Percentiles rank a stretch among this genome's conserved stretches.
phyloP scores from a whole-genome alignment of 2,113 vertebrate species.

The Oncorhynchus tshawytscha region DNA sequence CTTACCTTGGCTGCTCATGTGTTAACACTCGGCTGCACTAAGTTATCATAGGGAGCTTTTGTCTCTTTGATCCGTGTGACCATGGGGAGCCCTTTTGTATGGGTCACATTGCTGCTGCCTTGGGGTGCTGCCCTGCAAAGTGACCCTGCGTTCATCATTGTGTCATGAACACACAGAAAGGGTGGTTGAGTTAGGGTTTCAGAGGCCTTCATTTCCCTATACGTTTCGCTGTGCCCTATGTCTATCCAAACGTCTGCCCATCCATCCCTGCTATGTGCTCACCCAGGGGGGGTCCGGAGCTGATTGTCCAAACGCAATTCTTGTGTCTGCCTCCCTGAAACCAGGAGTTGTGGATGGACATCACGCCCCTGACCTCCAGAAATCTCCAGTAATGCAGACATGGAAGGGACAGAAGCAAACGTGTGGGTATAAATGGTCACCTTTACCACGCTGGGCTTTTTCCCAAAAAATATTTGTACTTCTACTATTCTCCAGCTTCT shows the following conservation, averaged over 20 bases:
- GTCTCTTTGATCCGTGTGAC: slow-evolving; percentile 69
- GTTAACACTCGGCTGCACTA: slow-evolving; percentile 60
- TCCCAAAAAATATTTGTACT: no score
- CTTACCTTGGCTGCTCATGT: slow-evolving; percentile 49
- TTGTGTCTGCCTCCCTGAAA: slow-evolving; percentile 71
- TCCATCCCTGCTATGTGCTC: background rate
- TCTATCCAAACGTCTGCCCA: slow-evolving; percentile 15
- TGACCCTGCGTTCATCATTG: slow-evolving; percentile 70
- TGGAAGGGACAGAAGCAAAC: slow-evolving; percentile 22
- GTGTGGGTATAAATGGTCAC: background rate
- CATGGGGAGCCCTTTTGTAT: slow-evolving; percentile 62
- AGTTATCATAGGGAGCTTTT: slow-evolving; percentile 71
- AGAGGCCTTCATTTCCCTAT: slow-evolving; percentile 21
- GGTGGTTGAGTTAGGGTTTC: slow-evolving; percentile 57
- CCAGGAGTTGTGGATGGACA: slow-evolving; percentile 82
- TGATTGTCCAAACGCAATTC: slow-evolving; percentile 87
- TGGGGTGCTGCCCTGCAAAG: slow-evolving; percentile 60
- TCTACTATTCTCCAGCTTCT: no score
- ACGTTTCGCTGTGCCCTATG: slow-evolving; percentile 31
- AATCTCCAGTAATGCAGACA: background rate
- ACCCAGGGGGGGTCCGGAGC: slow-evolving; percentile 71
- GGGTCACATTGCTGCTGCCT: slow-evolving; percentile 60
- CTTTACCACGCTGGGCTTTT: no score
- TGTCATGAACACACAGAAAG: slow-evolving; percentile 63
- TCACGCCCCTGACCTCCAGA: slow-evolving; percentile 71